Percentiles rank a stretch among this genome's conserved stretches.
Evolutionary conservation across 1,140 invertebrate species (phyloP).

Genomic region (Aphidius ervi): DNA sequence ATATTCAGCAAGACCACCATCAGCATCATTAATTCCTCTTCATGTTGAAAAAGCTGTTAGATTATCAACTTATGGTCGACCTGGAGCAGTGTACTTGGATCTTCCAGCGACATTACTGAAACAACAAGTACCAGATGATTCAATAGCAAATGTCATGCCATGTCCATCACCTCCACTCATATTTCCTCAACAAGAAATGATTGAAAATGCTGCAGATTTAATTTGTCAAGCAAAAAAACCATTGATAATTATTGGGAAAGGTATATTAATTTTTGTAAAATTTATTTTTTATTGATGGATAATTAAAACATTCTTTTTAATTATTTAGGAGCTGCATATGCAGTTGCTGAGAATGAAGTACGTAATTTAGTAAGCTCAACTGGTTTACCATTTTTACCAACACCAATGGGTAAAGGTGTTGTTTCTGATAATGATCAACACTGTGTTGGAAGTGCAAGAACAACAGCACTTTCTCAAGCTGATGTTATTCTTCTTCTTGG

Average conservation of each 20-base stretch:
- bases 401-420: conserved; percentile 96
- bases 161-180: conserved; percentile 63
- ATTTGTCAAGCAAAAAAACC: conserved; percentile 72
- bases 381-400: conserved; percentile 84
- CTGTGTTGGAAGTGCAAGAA: conserved; percentile 82
- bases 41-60: conserved; percentile 92
- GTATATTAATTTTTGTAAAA: conserved; percentile 37
- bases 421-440: conserved; percentile 73
- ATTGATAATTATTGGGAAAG: conserved; percentile 90
- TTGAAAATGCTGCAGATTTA: conserved; percentile 67
- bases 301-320: neutral
- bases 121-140: conserved; percentile 47
- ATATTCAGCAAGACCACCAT: conserved; percentile 83
- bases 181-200: conserved; percentile 63
- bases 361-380: conserved; percentile 66
- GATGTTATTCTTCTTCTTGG: conserved; percentile 88
- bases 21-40: conserved; percentile 74
- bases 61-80: conserved; percentile 78
- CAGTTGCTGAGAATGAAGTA: conserved; percentile 68
- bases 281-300: neutral
- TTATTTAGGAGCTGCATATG: conserved; percentile 71
- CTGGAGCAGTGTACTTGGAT: conserved; percentile 84
- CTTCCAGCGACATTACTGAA: conserved; percentile 79
- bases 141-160: conserved; percentile 43
- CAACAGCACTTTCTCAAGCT: conserved; percentile 77